A percentile compares a stretch with the other conserved stretches of the same genome.
Evolutionary conservation across 2,797 vertebrate species (phyloP).

Genomic region (Lagodon rhomboides): DNA sequence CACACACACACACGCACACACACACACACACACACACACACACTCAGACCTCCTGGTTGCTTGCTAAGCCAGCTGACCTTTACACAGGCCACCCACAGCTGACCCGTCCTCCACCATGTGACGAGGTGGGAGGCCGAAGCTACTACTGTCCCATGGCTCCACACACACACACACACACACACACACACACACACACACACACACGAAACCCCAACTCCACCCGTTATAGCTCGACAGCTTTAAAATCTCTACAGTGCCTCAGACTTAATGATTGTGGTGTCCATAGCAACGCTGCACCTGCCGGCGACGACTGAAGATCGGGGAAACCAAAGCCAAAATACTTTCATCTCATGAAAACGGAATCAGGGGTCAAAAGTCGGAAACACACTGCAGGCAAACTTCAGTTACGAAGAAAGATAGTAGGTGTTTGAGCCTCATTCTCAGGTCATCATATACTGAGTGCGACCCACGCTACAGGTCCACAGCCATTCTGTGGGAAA

Average conservation of each 20-base stretch:
- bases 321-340: no score
- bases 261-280: not conserved
- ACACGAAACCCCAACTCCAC: not conserved
- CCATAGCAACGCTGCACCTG: not conserved
- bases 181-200: constrained; percentile 14
- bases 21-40: constrained; percentile 42
- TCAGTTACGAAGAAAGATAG: no score
- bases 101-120: constrained; percentile 69
- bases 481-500: no score
- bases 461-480: no score
- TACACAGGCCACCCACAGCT: constrained; percentile 75
- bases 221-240: not conserved
- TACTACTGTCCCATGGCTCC: constrained; percentile 48
- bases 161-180: constrained; percentile 18
- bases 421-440: no score
- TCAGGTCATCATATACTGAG: no score
- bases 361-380: no score
- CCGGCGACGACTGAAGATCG: no score
- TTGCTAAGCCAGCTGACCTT: constrained; percentile 81
- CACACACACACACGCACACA: constrained; percentile 29
- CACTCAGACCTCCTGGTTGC: constrained; percentile 61
- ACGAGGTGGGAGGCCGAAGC: constrained; percentile 75
- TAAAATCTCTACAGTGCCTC: not conserved
- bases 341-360: no score
- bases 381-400: no score